Conservation (phyloP, 2,888 invertebrate species). For the Hypercompe scribonia region DNA sequence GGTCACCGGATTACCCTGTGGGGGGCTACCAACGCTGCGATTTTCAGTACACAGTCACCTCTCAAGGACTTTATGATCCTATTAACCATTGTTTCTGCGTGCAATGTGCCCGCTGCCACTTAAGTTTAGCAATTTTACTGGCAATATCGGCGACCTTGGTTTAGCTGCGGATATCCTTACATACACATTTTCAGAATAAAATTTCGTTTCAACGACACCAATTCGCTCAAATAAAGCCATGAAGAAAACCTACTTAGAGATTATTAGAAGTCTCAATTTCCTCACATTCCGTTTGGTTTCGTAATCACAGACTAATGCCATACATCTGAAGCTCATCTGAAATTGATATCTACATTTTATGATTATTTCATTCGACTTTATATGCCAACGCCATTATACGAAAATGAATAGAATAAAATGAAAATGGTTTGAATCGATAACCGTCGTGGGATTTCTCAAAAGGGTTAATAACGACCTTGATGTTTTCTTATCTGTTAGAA, state of each 20-base stretch:
- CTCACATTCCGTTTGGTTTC: conserved; percentile 26
- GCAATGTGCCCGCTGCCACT: too few relatives aligned
- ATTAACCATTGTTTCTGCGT: too few relatives aligned
- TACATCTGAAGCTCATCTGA: conserved; percentile 41
- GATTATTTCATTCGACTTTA: conserved; percentile 39
- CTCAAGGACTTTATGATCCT: too few relatives aligned
- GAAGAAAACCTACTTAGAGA: conserved; percentile 37
- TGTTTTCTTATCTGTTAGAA: neutral
- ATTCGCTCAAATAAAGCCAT: conserved; percentile 25
- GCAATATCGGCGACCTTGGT: too few relatives aligned
- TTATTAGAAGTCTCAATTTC: conserved; percentile 40
- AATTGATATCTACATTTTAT: conserved; percentile 50
- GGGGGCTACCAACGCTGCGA: too few relatives aligned
- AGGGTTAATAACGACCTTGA: neutral
- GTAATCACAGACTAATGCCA: conserved; percentile 42
- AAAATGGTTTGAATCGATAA: conserved; percentile 6
- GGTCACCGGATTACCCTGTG: too few relatives aligned
- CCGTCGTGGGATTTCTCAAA: neutral
- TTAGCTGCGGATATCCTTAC: too few relatives aligned
- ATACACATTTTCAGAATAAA: neutral
- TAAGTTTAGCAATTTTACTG: too few relatives aligned
- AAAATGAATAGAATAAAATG: conserved; percentile 20
- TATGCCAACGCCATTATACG: conserved; percentile 30
- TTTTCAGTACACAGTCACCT: too few relatives aligned
- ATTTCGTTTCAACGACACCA: neutral